Evolutionary conservation across 2,888 invertebrate species (phyloP).

Genomic region (Hedya salicella): DNA sequence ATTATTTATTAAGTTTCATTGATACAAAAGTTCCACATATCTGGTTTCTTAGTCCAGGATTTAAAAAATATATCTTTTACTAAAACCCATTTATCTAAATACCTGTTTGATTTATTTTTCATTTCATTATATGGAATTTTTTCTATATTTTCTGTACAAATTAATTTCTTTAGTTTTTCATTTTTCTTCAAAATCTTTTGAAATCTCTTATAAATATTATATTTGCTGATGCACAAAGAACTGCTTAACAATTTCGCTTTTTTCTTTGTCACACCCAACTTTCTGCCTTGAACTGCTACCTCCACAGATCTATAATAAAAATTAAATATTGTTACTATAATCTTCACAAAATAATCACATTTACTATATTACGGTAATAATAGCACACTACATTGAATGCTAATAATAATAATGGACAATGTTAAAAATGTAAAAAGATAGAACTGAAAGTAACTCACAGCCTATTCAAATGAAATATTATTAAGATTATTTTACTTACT

Average conservation of each 20-base stretch:
- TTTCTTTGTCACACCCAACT: conserved; percentile 92
- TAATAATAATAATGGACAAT: no score
- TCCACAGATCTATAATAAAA: conserved; percentile 84
- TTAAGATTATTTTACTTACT: conserved; percentile 56
- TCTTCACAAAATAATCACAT: no score
- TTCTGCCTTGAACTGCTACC: conserved; percentile 91
- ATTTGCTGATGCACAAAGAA: conserved; percentile 84
- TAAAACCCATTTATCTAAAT: conserved; percentile 67
- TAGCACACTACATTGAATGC: no score
- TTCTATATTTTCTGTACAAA: conserved; percentile 51
- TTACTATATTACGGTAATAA: no score
- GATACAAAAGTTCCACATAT: conserved; percentile 73
- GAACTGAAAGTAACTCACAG: no score
- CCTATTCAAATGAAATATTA: conserved; percentile 5
- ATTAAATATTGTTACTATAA: neutral
- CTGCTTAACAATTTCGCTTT: conserved; percentile 67
- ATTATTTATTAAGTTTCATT: conserved; percentile 47
- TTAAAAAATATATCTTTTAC: conserved; percentile 80
- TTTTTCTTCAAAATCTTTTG: conserved; percentile 65
- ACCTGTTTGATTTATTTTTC: conserved; percentile 66
- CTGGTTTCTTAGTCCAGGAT: conserved; percentile 85
- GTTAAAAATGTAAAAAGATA: no score
- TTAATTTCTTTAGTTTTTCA: conserved; percentile 52
- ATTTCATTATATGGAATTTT: conserved; percentile 69
- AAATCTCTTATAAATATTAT: conserved; percentile 80